Evolutionary conservation across 1,140 invertebrate species (phyloP), one percentile per base, ranked within the genome.

Genomic region (Bombus superbus): DNA sequence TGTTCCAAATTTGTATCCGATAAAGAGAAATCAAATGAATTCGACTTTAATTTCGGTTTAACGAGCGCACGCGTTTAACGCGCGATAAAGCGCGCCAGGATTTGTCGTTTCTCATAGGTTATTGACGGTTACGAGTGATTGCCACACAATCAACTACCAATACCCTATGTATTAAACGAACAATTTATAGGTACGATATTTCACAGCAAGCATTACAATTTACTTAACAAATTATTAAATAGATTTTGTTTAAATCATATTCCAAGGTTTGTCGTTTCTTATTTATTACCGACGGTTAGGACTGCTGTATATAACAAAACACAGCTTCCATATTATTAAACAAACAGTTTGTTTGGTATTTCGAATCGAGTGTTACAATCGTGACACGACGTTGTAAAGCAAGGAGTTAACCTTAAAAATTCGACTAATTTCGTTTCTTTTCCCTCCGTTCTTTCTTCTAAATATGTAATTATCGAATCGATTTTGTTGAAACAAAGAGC

Each of bases 1-100:
- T 40, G 83, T 62, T 25, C 53, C 72, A 59, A 79, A 79, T 84
- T 59, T 64, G n/a, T 42, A 74, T 11, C 25, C 5, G 73, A 83
- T 76, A 68, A 66, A 68, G 3, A 25, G n/a, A 10, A 71, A 44
- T 47, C 38, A 47, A 79, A 38, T 10, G 15, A 76, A 76, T 83
- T 22, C 69, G 15, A 38, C 22, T 53, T 57, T 42, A 38, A 68
- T 76, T 68, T 13, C 6, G 11, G 0, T 57, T 42, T 76, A 40
- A 69, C 44, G 35, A 44, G 22, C 18, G 42, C 22, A 40, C 28
- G 22, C 28, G 69, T 64, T 47, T 2, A 64, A 42, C 25, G 2
- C n/a, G 35, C 59, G 11, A 74, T 40, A 40, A 59, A 72, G 62
- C 53, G 28, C 47, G 42, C 57, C 10, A 47, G 28, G 80, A 53